A percentile compares a stretch with the other conserved stretches of the same genome.
Conservation (phyloP, 2,888 invertebrate genomes). For the Drosophila antonietae region DNA sequence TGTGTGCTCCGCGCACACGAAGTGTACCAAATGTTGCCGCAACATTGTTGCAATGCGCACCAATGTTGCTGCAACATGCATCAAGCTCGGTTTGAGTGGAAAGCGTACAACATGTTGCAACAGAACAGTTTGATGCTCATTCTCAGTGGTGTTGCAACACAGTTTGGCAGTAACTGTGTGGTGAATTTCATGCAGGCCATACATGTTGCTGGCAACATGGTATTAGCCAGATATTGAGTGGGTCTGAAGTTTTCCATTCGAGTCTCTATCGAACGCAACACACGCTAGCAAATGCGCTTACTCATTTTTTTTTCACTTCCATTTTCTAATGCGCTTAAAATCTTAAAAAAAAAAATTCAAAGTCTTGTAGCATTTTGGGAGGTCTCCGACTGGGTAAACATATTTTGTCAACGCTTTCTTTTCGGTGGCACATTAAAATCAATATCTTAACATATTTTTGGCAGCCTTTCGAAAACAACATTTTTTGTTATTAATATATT, state of each 20-base stretch:
- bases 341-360: slow-evolving; percentile 28
- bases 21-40: background rate
- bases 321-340: slow-evolving; percentile 66
- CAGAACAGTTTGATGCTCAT: background rate
- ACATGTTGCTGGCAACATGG: slow-evolving; percentile 51
- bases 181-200: slow-evolving; percentile 20
- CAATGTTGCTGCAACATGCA: slow-evolving; percentile 16
- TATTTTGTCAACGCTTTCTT: slow-evolving; percentile 65
- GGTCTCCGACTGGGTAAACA: slow-evolving; percentile 39
- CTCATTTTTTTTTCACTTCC: slow-evolving; percentile 18
- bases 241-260: slow-evolving; percentile 3
- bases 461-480: slow-evolving; percentile 49
- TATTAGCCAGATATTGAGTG: slow-evolving; percentile 32
- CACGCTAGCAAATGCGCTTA: slow-evolving; percentile 40
- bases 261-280: slow-evolving; percentile 11
- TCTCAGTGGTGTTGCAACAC: slow-evolving; percentile 7
- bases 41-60: too few species aligned
- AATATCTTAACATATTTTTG: slow-evolving; percentile 61
- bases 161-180: slow-evolving; percentile 14
- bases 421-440: slow-evolving; percentile 49
- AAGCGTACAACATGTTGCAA: slow-evolving; percentile 29
- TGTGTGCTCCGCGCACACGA: slow-evolving; percentile 49
- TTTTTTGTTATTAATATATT: background rate
- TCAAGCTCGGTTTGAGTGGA: slow-evolving; percentile 29
- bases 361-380: slow-evolving; percentile 34